These are phyloP conservation scores for Prosopocoilus inquinatus DNA, from an alignment of 2,888 invertebrate genomes.

Conservation along the genomic window DNA sequence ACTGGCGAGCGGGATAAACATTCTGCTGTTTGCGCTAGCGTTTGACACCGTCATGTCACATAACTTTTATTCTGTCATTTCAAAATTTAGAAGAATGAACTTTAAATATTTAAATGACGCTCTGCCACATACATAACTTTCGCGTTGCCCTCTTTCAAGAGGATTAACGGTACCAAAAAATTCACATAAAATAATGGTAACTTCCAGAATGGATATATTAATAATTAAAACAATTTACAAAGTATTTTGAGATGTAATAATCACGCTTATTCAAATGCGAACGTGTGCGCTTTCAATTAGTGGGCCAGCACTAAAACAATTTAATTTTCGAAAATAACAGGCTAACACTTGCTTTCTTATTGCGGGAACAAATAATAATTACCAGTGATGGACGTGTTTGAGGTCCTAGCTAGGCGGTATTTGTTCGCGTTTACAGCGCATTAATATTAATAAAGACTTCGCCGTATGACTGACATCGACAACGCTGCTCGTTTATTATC, in stretches of 20 bases:
- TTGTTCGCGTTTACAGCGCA: conserved; percentile 25
- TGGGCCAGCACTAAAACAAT: conserved; percentile 14
- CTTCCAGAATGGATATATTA: conserved; percentile 1
- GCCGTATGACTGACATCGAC: conserved; percentile 14
- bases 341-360: conserved; percentile 23
- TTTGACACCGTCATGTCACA: conserved; percentile 18
- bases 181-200: not conserved
- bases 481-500: conserved; percentile 14
- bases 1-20: conserved; percentile 9
- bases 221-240: conserved; percentile 8
- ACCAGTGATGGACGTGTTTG: conserved; percentile 24
- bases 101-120: no score
- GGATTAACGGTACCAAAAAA: no score
- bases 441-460: conserved; percentile 16
- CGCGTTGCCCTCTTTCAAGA: no score
- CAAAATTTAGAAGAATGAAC: no score
- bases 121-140: no score
- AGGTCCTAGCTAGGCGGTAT: conserved; percentile 20
- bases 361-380: conserved; percentile 21
- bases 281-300: conserved; percentile 14
- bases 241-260: conserved; percentile 18
- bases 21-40: conserved; percentile 21
- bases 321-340: conserved; percentile 18
- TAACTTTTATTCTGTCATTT: no score
- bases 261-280: conserved; percentile 12